These are phyloP conservation scores for Drosophila fungiperda DNA, from an alignment of 2,888 invertebrate genomes.

Conservation along the genomic window DNA sequence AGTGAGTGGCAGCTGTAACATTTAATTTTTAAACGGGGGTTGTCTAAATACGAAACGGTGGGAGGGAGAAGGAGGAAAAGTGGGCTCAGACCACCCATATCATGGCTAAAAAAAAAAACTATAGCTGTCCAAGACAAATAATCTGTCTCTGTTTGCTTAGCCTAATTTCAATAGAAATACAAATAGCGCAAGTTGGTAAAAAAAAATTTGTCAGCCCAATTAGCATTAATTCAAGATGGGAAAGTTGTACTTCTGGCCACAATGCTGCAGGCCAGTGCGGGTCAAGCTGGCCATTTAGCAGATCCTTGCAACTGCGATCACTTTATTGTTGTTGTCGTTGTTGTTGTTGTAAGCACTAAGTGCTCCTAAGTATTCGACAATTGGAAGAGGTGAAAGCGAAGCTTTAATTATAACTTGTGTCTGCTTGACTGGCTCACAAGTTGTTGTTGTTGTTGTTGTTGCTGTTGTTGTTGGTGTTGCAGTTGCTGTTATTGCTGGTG, in stretches of 20 bases:
- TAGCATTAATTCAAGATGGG: background rate
- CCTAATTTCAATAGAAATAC: background rate
- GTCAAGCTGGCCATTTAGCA: background rate
- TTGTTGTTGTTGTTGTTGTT: constrained; percentile 1
- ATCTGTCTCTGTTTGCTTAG: constrained; percentile 2
- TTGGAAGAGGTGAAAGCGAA: constrained; percentile 56
- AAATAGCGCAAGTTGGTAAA: background rate
- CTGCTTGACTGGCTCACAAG: constrained; percentile 46
- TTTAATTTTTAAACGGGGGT: constrained; percentile 4
- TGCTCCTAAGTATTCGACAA: constrained; percentile 57
- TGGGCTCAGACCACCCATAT: constrained; percentile 18
- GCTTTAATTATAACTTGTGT: constrained; percentile 54
- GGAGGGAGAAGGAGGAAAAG: background rate
- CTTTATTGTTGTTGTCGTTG: background rate
- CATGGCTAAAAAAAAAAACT: background rate
- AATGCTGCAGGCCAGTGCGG: constrained; percentile 14
- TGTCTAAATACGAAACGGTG: background rate
- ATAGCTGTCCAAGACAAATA: constrained; percentile 3
- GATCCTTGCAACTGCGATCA: constrained; percentile 10
- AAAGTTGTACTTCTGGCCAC: background rate
- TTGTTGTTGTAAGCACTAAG: constrained; percentile 31
- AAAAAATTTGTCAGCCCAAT: background rate
- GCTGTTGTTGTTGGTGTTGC: constrained; percentile 8
- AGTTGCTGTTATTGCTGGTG: constrained; percentile 28
- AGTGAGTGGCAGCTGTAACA: constrained; percentile 17